Percentiles rank a stretch among this genome's conserved stretches.
Conservation (phyloP, 2,888 invertebrate genomes). For the Dermolepida albohirtum region DNA sequence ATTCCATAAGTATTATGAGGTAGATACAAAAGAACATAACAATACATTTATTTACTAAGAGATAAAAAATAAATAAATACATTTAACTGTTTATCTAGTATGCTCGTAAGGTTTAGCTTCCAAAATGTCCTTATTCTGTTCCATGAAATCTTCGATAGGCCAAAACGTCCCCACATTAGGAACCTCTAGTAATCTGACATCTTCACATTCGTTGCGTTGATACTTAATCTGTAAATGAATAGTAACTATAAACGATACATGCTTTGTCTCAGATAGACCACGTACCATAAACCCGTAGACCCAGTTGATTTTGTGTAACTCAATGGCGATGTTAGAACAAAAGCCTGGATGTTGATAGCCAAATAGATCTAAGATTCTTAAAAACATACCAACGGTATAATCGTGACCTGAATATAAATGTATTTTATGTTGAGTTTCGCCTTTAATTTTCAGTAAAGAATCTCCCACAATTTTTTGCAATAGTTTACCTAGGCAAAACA, state of each 20-base stretch:
- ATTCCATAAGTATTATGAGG: too few species aligned
- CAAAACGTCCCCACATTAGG: too few species aligned
- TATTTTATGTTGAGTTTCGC: constrained; percentile 17
- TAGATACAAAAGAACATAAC: too few species aligned
- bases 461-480: constrained; percentile 39
- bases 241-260: too few species aligned
- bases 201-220: too few species aligned
- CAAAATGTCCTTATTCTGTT: too few species aligned
- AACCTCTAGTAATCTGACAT: too few species aligned
- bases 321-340: constrained; percentile 36
- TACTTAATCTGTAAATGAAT: too few species aligned
- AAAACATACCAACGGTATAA: constrained; percentile 37
- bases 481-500: constrained; percentile 18
- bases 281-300: constrained; percentile 35
- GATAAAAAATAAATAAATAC: too few species aligned
- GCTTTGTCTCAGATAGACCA: not conserved
- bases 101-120: too few species aligned
- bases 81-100: not conserved
- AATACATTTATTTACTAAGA: too few species aligned
- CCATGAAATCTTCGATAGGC: too few species aligned
- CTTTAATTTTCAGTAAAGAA: constrained; percentile 27
- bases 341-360: constrained; percentile 26
- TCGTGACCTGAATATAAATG: constrained; percentile 42
- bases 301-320: constrained; percentile 39
- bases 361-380: constrained; percentile 29